phyloP scores from a whole-genome alignment of 2,113 vertebrate species.

The Silurus glanis region DNA sequence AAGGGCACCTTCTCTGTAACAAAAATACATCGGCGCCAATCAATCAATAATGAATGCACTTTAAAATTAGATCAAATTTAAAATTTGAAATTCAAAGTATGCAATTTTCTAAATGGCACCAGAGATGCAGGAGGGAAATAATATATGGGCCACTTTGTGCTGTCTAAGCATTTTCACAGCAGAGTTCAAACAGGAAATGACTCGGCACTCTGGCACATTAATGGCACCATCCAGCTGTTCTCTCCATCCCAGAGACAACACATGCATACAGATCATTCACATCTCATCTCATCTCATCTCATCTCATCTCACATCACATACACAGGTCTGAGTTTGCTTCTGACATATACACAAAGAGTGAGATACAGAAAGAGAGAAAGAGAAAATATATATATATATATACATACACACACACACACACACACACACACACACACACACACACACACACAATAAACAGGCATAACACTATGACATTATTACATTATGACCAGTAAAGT shows the following conservation, averaged over 20 bases:
- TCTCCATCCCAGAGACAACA: background rate
- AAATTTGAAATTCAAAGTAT: background rate
- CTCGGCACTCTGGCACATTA: conserved; percentile 27
- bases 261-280: conserved; percentile 34
- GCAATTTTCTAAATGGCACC: conserved; percentile 24
- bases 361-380: background rate
- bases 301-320: conserved; percentile 21
- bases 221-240: conserved; percentile 45
- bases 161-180: conserved; percentile 25
- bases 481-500: too few relatives aligned
- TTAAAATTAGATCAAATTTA: background rate
- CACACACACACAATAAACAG: too few relatives aligned
- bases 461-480: too few relatives aligned
- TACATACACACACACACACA: too few relatives aligned
- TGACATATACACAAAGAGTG: too few relatives aligned
- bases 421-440: too few relatives aligned
- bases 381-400: too few relatives aligned
- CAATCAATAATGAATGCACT: background rate
- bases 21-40: background rate
- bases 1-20: conserved; percentile 18
- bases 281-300: conserved; percentile 23
- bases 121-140: background rate
- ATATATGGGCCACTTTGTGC: background rate
- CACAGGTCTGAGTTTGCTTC: background rate
- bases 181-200: conserved; percentile 38